Conservation (phyloP, 53 echinoderm and acorn worm genomes). For the Paelopatides confundens region DNA sequence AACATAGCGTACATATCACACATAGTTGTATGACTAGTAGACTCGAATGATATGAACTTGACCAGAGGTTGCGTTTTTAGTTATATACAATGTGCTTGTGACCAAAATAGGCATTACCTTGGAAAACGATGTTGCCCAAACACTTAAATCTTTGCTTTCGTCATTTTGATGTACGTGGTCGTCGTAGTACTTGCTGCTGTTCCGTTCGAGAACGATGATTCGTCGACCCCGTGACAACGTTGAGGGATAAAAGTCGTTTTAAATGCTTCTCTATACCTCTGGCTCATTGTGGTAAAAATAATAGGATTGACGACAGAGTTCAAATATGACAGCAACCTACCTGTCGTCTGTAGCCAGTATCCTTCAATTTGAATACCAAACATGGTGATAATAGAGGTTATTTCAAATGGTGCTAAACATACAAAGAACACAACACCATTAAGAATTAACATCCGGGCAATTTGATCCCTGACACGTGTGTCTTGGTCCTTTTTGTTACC, state of each 20-base stretch:
- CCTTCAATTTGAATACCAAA: slow-evolving; percentile 19
- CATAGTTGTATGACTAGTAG: no score
- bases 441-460: slow-evolving; percentile 82
- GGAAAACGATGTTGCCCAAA: no score
- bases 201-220: slow-evolving; percentile 1
- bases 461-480: slow-evolving; percentile 77
- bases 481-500: slow-evolving; percentile 59
- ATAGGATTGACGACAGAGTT: slow-evolving; percentile 70
- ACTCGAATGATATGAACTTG: no score
- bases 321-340: slow-evolving; percentile 60
- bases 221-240: neutral
- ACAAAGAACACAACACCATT: slow-evolving; percentile 86
- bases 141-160: slow-evolving; percentile 30
- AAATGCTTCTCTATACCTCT: slow-evolving; percentile 69
- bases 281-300: slow-evolving; percentile 69
- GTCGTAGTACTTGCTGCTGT: slow-evolving; percentile 31
- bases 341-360: neutral
- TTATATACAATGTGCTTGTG: no score
- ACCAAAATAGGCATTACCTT: no score
- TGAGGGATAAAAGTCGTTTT: slow-evolving; percentile 53
- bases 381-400: slow-evolving; percentile 61
- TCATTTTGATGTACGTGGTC: slow-evolving; percentile 53
- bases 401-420: slow-evolving; percentile 75
- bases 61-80: no score
- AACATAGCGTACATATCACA: no score